Evolutionary conservation across 2,888 invertebrate species (phyloP), one percentile per base, ranked within the genome.

Genomic region (Clistopyga incitator): DNA sequence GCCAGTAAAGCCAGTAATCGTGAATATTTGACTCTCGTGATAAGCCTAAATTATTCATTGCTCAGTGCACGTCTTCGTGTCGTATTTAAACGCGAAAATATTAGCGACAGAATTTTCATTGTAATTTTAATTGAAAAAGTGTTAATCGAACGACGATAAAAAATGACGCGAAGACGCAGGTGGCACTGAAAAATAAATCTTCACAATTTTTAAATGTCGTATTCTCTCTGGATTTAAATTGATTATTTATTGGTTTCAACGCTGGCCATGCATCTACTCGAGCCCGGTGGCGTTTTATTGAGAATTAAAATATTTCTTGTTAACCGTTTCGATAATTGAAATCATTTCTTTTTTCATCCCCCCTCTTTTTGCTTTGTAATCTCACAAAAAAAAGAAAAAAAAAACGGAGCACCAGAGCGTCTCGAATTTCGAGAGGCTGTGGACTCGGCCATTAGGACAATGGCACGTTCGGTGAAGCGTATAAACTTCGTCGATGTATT

Each of bases 251-350:
- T 59, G 47, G 64, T 77, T 85, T 78, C 80, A 87, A 77, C 84
- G 84, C 88, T 89, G 90, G 91, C 90, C 92, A 92, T 92, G 92
- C 92, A 92, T 90, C 89, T 90, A 91, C 90, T 87, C 86, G 87
- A 91, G 91, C 91, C 90, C 92, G 92, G 92, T 89, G 93, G 92
- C 92, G 92, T 93, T 93, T 93, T 93, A 93, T 93, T 93, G 93
- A 92, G 93, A 93, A 90, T 90, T 84, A 88, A 90, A 89, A 88
- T 42, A 20, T 42, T n/a, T 70, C 20, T 65, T 65, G 20, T 61
- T n/a, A 61, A 68, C 56, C 64, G 45, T 45, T 13, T 47, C 11
- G 29, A 64, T 18, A 6, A 29, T 56, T 56, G 1, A 8, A 50
- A 59, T n/a, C 20, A 20, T 11, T 25, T 78, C 20, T 34, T 11